These are phyloP conservation scores for Yponomeuta sedellus DNA, from an alignment of 2,888 invertebrate genomes.

Conservation along the genomic window DNA sequence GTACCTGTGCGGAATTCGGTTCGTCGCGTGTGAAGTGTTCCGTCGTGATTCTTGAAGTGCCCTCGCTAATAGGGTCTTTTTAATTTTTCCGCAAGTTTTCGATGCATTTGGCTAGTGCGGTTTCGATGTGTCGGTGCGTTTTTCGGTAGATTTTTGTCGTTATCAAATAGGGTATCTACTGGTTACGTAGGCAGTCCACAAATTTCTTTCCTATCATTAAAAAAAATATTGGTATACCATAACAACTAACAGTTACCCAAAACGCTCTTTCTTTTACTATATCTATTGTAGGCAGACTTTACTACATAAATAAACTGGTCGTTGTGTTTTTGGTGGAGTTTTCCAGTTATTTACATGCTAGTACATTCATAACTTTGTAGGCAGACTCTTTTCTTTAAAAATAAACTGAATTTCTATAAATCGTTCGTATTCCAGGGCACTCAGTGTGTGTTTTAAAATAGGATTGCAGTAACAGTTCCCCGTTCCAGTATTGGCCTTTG, in stretches of 20 bases:
- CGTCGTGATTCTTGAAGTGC: constrained; percentile 10
- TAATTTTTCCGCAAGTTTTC: constrained; percentile 3
- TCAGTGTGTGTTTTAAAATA: neutral
- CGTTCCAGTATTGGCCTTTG: neutral
- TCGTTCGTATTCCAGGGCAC: neutral
- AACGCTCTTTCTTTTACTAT: too few relatives aligned
- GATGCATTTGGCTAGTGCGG: neutral
- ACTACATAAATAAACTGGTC: too few relatives aligned
- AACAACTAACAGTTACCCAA: too few relatives aligned
- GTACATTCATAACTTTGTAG: neutral
- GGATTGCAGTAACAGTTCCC: neutral
- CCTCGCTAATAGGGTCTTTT: neutral
- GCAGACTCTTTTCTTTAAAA: neutral
- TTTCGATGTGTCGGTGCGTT: neutral
- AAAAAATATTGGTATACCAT: too few relatives aligned
- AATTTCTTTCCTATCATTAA: too few relatives aligned
- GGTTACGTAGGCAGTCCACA: neutral
- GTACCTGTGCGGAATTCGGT: neutral
- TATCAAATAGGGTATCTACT: neutral
- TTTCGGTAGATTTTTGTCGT: neutral
- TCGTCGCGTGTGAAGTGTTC: neutral
- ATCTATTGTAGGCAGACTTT: too few relatives aligned
- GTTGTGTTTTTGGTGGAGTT: too few relatives aligned
- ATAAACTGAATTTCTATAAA: neutral
- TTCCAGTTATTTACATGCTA: neutral